Evolutionary conservation across 2,888 invertebrate species (phyloP), one percentile per base, ranked within the genome.

Genomic region (Eupeodes luniger): DNA sequence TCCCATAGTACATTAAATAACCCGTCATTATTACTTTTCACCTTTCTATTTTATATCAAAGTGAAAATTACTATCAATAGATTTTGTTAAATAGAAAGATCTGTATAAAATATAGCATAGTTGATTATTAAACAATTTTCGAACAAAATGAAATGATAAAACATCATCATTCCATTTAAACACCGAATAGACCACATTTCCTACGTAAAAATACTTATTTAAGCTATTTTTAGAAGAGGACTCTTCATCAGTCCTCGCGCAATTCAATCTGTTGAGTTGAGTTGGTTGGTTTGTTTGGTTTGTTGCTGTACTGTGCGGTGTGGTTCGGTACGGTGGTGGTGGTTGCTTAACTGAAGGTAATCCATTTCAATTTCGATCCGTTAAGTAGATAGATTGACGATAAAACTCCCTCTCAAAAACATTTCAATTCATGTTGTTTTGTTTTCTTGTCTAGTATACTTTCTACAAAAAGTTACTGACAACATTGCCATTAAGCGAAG

Each of bases 301-400:
- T 27, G 27, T 1, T 3, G 27, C 27, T 27, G 27, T 27, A 2
- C 27, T 27, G 27, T 27, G 27, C 27, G 2, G 27, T 27, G 27
- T 51, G 14, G 51, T 51, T 4, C 4, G n/a, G n/a, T n/a, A n/a
- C n/a, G n/a, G n/a, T n/a, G n/a, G n/a, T n/a, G 14, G 27, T 19
- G 59, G 12, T 57, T 27, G 61, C n/a, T 61, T 61, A 40, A 61
- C 61, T 77, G 53, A 36, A 27, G 66, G 77, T 81, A 81, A 85
- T 85, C 81, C 55, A 67, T 81, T 77, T 85, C 85, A 85, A 85
- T 85, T 81, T 77, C 72, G 77, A 55, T 61, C 44, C 67, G 44
- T 47, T 55, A 62, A 81, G 62, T 59, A 85, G 66, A 85, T 81
- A 40, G 6, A 40, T 40, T 40, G 40, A 40, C 40, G 40, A 40